These are phyloP conservation scores for Caprella mutica DNA, from an alignment of 2,888 invertebrate species.

Conservation along the genomic window DNA sequence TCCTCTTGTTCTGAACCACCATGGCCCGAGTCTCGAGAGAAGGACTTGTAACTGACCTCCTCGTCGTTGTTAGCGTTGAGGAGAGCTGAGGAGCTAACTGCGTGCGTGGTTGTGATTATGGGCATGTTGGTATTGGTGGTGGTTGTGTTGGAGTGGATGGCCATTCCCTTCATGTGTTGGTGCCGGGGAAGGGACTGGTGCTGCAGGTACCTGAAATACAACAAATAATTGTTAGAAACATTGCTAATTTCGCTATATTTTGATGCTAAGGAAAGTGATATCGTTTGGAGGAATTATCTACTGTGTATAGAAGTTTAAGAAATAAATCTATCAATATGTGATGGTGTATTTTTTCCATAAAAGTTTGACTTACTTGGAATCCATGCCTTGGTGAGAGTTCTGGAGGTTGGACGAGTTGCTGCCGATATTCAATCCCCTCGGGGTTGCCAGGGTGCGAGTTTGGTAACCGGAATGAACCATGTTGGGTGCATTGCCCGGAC, in stretches of 20 bases:
- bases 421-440: background rate
- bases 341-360: too few relatives aligned
- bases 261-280: too few relatives aligned
- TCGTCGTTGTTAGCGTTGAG: conserved; percentile 15
- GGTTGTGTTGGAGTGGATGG: conserved; percentile 28
- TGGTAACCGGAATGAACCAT: conserved; percentile 6
- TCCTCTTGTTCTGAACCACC: conserved; percentile 34
- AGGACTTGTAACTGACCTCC: conserved; percentile 29
- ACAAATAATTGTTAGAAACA: too few relatives aligned
- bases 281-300: too few relatives aligned
- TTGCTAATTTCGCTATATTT: too few relatives aligned
- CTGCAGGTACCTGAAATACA: too few relatives aligned
- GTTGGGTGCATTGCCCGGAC: background rate
- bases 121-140: conserved; percentile 34
- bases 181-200: conserved; percentile 34
- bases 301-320: too few relatives aligned
- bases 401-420: conserved; percentile 11
- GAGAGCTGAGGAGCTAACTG: too few relatives aligned
- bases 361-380: too few relatives aligned
- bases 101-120: conserved; percentile 19
- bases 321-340: too few relatives aligned
- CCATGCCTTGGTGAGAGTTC: too few relatives aligned
- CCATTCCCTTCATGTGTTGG: conserved; percentile 21
- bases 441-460: background rate
- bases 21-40: conserved; percentile 33